phyloP scores from a whole-genome alignment of 2,797 vertebrate genomes.

The Enteromius argenteus region DNA sequence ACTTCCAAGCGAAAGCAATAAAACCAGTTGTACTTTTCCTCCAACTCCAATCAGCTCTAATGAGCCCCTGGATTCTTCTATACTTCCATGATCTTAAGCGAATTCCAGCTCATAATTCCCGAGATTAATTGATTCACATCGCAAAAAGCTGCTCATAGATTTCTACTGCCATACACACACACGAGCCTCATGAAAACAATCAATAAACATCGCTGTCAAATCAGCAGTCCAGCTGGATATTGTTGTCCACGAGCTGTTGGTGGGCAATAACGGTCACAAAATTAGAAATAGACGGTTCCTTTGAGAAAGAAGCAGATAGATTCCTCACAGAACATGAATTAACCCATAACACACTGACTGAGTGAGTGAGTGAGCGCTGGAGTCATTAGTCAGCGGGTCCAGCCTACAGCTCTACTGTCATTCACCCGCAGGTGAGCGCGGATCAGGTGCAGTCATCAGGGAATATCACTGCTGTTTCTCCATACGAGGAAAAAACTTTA shows the following conservation, averaged over 20 bases:
- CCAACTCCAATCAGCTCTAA: slow-evolving; percentile 64
- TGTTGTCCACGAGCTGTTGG: slow-evolving; percentile 3
- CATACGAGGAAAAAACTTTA: not conserved
- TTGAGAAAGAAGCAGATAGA: slow-evolving; percentile 42
- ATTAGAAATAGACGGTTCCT: slow-evolving; percentile 5
- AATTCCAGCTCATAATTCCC: not conserved
- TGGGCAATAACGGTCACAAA: slow-evolving; percentile 10
- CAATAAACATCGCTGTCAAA: slow-evolving; percentile 51
- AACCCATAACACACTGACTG: slow-evolving; percentile 58
- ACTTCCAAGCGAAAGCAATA: slow-evolving; percentile 50
- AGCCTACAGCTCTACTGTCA: slow-evolving; percentile 37
- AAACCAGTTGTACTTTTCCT: slow-evolving; percentile 65
- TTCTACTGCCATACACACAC: slow-evolving; percentile 16
- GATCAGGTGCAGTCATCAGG: not conserved
- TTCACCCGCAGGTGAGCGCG: slow-evolving; percentile 23
- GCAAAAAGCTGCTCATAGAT: slow-evolving; percentile 24
- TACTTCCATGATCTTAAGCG: slow-evolving; percentile 34
- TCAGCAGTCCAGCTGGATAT: slow-evolving; percentile 26
- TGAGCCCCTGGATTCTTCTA: slow-evolving; percentile 24
- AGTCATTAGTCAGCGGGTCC: slow-evolving; percentile 49
- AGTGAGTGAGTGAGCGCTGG: slow-evolving; percentile 30
- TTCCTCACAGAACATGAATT: slow-evolving; percentile 48
- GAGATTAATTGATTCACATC: not conserved
- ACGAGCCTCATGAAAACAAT: slow-evolving; percentile 25
- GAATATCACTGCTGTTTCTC: not conserved